phyloP scores from a whole-genome alignment of 2,113 vertebrate genomes.

The Amphilophus citrinellus region DNA sequence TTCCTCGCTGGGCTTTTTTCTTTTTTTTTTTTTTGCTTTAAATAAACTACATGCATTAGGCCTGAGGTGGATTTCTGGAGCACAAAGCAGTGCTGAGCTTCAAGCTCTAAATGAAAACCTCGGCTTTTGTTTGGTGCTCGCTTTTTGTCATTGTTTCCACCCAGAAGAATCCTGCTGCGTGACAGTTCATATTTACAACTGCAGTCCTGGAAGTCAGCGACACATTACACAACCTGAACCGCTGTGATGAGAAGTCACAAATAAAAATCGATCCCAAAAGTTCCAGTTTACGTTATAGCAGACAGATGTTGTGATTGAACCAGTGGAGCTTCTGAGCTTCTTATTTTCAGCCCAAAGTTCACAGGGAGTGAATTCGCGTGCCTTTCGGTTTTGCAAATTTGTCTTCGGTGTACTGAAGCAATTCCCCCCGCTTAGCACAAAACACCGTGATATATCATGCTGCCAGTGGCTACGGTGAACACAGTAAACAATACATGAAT shows the following conservation, averaged over 20 bases:
- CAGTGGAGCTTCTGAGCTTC: not conserved
- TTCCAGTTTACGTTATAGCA: conserved; percentile 6
- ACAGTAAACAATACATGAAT: conserved; percentile 47
- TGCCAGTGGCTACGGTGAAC: conserved; percentile 13
- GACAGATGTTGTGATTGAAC: conserved; percentile 41
- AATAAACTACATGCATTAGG: not conserved
- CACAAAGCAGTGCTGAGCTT: not conserved
- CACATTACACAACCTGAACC: conserved; percentile 22
- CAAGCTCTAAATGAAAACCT: conserved; percentile 6
- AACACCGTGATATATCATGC: conserved; percentile 21
- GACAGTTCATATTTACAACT: conserved; percentile 31
- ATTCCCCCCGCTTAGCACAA: not conserved
- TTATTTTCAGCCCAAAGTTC: not conserved
- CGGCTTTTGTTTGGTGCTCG: not conserved
- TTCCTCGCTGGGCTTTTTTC: not conserved
- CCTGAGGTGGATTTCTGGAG: not conserved
- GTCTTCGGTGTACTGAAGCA: conserved; percentile 33
- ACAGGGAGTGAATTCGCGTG: not conserved
- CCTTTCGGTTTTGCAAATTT: not conserved
- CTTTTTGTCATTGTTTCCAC: conserved; percentile 10
- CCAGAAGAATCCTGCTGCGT: conserved; percentile 8
- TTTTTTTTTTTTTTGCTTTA: not conserved
- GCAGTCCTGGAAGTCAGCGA: conserved; percentile 9
- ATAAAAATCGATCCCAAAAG: conserved; percentile 19
- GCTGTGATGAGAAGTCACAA: not conserved